Base-by-base conservation (phyloP, 2,113 vertebrate species). In the Hippocampus zosterae region DNA sequence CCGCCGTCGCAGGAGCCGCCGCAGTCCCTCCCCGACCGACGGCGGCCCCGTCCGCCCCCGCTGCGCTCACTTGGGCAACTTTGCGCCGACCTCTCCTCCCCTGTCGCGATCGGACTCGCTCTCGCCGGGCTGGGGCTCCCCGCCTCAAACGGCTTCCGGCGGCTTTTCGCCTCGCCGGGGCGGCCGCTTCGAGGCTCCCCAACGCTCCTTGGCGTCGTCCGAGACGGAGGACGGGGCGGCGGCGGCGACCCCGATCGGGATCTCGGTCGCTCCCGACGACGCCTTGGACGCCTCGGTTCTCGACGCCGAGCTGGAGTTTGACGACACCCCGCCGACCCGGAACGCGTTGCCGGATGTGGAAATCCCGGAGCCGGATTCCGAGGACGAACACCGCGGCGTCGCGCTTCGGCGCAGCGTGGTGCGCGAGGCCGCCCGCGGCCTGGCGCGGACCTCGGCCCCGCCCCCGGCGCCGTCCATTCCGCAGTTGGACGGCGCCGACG, bases 401-500 rank as follows among this genome's bases (percentile, higher is more conserved):
- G 89, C 80, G 48, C 92, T 93, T 72, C 88, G 89, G 3, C 92
- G 93, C 19, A 95, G 92, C 0, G 92, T 95, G 46, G 90, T 92
- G 2, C 79, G 87, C 1, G 91, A 91, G 1, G 64, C 85, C 46
- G 68, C 78, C 0, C 78, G 81, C 33, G 78, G 88, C 72, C 25
- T 27, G 1, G 77, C 88, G 0, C 71, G 80, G 1, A 23, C 78
- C 2, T 21, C 85, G 0, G 78, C 74, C 76, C 89, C 77, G 56
- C 83, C 86, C 63, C 76, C 83, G 18, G 18, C 91, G 0, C 83
- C 88, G 56, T 77, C 91, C 1, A 88, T 96, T 48, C 88, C 93
- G 4, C 95, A 97, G 83, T 84, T 97, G 63, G 95, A 97, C 0
- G 95, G 95, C 2, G 93, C 93, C 0, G 95, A 96, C 0, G 93